Percentiles rank a stretch among this genome's conserved stretches.
Conservation (phyloP, 64 coral and sea anemone species). For the Stylophora pistillata region DNA sequence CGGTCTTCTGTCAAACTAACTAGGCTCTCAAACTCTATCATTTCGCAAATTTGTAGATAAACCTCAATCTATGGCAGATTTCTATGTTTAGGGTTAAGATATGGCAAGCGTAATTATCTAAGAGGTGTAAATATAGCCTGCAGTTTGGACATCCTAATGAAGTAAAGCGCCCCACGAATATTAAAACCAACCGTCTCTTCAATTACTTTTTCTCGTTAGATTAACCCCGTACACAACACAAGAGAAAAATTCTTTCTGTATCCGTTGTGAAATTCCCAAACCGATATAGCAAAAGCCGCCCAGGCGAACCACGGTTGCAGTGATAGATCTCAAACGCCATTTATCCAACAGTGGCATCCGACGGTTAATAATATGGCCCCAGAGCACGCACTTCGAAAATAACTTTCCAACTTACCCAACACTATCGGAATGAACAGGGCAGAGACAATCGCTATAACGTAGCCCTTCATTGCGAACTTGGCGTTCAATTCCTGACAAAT, state of each 20-base stretch:
- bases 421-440: constrained; percentile 65
- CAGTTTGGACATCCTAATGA: constrained; percentile 16
- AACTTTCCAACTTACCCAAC: constrained; percentile 46
- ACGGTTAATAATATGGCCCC: constrained; percentile 48
- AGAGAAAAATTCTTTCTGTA: neutral
- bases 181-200: constrained; percentile 28
- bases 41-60: neutral
- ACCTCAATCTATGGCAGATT: neutral
- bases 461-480: constrained; percentile 50
- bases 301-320: constrained; percentile 5
- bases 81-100: neutral
- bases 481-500: constrained; percentile 33
- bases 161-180: constrained; percentile 21
- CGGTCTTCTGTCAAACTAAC: constrained; percentile 26
- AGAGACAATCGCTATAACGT: constrained; percentile 22
- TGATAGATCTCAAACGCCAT: constrained; percentile 10
- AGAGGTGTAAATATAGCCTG: constrained; percentile 29
- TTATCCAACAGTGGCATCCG: constrained; percentile 52
- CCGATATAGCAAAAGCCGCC: neutral
- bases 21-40: neutral
- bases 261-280: neutral
- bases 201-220: neutral
- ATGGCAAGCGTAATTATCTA: constrained; percentile 16
- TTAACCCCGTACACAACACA: neutral
- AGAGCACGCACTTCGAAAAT: constrained; percentile 53